A percentile compares a stretch with the other conserved stretches of the same genome.
Conservation (phyloP, 2,888 invertebrate species). For the Lomographa bimaculata region DNA sequence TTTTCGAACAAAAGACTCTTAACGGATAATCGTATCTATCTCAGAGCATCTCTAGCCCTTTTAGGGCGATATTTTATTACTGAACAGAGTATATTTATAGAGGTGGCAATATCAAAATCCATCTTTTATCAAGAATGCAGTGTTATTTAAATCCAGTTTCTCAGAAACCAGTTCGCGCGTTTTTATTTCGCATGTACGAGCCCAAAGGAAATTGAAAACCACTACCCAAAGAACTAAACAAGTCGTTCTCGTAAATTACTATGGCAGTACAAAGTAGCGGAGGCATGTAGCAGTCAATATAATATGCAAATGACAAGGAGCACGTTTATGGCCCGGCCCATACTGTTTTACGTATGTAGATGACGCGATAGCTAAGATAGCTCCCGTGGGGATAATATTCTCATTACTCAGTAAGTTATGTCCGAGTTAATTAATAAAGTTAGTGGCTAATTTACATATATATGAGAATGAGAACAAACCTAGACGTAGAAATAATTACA, state of each 20-base stretch:
- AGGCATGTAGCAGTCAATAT: constrained; percentile 17
- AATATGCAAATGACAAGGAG: constrained; percentile 28
- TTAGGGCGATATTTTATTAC: constrained; percentile 32
- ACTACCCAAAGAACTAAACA: constrained; percentile 27
- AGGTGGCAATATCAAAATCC: constrained; percentile 22
- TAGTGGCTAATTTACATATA: constrained; percentile 2
- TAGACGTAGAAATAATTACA: too few relatives aligned
- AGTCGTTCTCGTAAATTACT: constrained; percentile 29
- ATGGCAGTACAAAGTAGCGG: constrained; percentile 16
- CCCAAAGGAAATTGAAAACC: constrained; percentile 31
- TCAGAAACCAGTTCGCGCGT: constrained; percentile 21
- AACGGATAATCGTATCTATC: too few relatives aligned
- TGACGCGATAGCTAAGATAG: constrained; percentile 21
- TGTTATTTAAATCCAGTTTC: constrained; percentile 16
- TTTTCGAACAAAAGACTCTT: constrained; percentile 29
- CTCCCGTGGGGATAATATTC: constrained; percentile 23
- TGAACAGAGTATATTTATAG: constrained; percentile 23
- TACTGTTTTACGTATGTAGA: constrained; percentile 29
- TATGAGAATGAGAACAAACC: too few relatives aligned
- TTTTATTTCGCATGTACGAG: constrained; percentile 28
- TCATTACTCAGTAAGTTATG: constrained; percentile 23
- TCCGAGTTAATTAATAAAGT: constrained; percentile 15
- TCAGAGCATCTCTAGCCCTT: constrained; percentile 26
- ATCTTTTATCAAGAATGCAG: constrained; percentile 27
- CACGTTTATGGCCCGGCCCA: constrained; percentile 22